phyloP scores from a whole-genome alignment of 2,113 vertebrate species.

The Silurus glanis region DNA sequence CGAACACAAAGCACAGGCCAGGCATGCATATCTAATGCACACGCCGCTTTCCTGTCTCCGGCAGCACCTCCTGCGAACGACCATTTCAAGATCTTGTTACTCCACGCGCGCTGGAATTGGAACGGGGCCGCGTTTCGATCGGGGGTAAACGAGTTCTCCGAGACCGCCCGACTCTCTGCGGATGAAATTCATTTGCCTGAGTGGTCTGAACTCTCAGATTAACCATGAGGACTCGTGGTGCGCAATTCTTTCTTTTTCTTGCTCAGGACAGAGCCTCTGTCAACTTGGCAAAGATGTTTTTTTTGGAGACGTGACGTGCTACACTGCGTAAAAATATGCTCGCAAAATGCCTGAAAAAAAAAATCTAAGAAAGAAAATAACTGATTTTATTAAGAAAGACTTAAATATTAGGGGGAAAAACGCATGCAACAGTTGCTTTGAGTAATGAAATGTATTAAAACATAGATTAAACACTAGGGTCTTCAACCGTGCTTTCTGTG shows the following conservation, averaged over 20 bases:
- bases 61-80: neutral
- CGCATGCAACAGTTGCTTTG: neutral
- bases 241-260: neutral
- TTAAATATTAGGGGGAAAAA: neutral
- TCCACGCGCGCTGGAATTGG: neutral
- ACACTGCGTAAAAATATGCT: neutral
- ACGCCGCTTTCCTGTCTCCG: neutral
- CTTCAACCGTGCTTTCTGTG: neutral
- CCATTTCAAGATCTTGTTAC: conserved; percentile 2
- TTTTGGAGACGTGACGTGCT: neutral
- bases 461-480: too few species aligned
- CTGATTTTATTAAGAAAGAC: too few species aligned
- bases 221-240: neutral
- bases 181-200: neutral
- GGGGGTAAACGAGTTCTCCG: conserved; percentile 14
- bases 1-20: neutral
- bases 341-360: neutral
- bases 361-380: neutral
- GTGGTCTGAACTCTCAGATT: neutral
- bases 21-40: conserved; percentile 27
- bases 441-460: neutral
- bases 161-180: neutral
- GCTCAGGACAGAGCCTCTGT: neutral
- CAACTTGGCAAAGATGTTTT: neutral
- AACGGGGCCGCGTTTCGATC: neutral